Base-by-base conservation (phyloP, 2,888 invertebrate genomes). In the Isoperla grammatica region DNA sequence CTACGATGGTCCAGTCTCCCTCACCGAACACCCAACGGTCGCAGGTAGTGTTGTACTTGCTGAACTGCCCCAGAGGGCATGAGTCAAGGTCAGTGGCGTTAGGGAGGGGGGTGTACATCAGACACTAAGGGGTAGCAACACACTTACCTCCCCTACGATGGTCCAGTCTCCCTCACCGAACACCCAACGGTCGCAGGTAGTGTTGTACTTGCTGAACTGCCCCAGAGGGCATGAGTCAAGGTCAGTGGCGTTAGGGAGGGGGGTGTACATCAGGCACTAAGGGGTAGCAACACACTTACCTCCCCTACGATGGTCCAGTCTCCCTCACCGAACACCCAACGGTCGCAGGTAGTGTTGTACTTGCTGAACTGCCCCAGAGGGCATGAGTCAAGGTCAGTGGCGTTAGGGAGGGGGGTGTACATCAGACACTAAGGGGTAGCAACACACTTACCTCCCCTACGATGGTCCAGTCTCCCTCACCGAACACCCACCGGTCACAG, bases 141-240 rank as follows among this genome's bases (percentile, higher is more conserved):
- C n/a, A n/a, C n/a, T n/a, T n/a, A n/a, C 81, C 68, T 83, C 81
- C 66, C 79, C 78, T 0, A 82, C 79, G 63, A 82, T 81, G 1
- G 83, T 67, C 11, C 57, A 80, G 65, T 82, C 81, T 1, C 71
- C 62, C 2, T 69, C 59, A 55, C 78, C 79, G 67, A 76, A 83
- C 0, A 82, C 75, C 78, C 80, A 83, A 42, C 75, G 65, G 39
- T 72, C 66, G 65, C 83, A 83, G 12, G 70, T 70, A 43, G 75
- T 71, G 37, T 70, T 68, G 23, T 70, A 64, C 0, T 37, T 49
- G 6, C 71, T 70, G 65, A 80, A 81, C 23, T 70, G 64, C n/a
- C 73, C 70, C 22, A 62, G 61, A 1, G 71, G 68, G 67, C 80
- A 77, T n/a, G 56, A 59, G 20, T 56, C 37, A 13, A 62, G 67